These are phyloP conservation scores for Tenodera sinensis DNA, from an alignment of 2,888 invertebrate genomes.

Conservation along the genomic window DNA sequence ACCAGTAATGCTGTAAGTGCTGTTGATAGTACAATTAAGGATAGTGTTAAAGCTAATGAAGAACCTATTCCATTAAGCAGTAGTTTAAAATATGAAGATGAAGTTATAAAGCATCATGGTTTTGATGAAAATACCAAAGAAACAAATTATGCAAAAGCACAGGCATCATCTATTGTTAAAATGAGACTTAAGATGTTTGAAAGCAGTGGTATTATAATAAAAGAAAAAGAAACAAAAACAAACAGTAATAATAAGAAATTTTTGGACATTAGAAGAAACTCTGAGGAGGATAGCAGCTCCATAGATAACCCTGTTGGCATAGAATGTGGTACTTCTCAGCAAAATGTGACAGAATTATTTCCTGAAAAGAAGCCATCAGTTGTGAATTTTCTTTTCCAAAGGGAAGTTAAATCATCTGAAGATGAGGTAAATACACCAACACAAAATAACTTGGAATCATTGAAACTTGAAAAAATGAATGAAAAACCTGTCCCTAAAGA, in stretches of 20 bases:
- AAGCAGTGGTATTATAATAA: conserved; percentile 28
- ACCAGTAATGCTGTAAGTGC: conserved; percentile 32
- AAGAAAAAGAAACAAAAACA: neutral
- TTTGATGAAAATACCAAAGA: conserved; percentile 28
- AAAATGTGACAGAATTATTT: neutral
- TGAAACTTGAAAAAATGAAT: neutral
- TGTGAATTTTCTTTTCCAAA: neutral
- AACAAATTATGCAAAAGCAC: conserved; percentile 23
- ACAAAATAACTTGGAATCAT: neutral
- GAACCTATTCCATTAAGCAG: neutral
- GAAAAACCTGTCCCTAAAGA: neutral
- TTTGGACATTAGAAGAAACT: neutral
- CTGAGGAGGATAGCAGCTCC: neutral
- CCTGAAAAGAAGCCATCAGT: neutral
- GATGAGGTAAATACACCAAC: neutral
- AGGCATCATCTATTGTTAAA: conserved; percentile 42
- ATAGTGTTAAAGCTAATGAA: neutral
- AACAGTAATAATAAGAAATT: neutral
- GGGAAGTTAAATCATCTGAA: neutral
- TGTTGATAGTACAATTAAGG: neutral
- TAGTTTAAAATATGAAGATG: neutral
- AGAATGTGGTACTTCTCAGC: neutral
- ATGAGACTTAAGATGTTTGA: conserved; percentile 46
- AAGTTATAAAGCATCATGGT: neutral
- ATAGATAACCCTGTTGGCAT: neutral